These are phyloP conservation scores for Antennarius maculatus DNA, from an alignment of 2,797 vertebrate species.

Conservation along the genomic window DNA sequence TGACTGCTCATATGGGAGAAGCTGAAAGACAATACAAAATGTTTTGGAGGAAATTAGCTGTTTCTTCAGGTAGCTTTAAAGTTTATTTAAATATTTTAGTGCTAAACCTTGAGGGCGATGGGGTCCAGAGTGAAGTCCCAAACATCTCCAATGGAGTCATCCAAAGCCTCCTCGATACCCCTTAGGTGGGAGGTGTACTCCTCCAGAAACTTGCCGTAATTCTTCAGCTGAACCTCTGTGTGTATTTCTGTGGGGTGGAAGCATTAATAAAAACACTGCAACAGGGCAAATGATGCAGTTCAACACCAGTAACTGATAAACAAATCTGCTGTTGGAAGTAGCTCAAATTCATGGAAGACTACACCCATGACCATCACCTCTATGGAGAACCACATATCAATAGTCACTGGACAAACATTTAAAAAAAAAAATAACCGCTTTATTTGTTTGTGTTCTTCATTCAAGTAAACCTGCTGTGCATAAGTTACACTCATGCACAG, in stretches of 20 bases:
- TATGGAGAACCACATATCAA: no score
- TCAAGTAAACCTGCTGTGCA: no score
- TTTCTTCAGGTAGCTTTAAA: not conserved
- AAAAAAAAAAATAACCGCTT: no score
- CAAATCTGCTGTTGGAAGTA: no score
- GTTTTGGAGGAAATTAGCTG: constrained; percentile 21
- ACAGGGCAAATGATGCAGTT: no score
- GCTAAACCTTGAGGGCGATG: constrained; percentile 89
- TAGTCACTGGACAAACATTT: no score
- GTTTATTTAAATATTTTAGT: not conserved
- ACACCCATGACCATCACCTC: no score
- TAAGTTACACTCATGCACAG: no score
- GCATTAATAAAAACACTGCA: not conserved
- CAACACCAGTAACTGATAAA: no score
- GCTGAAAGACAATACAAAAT: constrained; percentile 74
- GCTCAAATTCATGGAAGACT: no score
- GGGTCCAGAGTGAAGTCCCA: constrained; percentile 99
- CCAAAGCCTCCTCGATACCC: constrained; percentile 94
- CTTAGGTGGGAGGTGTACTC: constrained; percentile 93
- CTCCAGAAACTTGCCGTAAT: constrained; percentile 93
- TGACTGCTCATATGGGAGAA: constrained; percentile 95
- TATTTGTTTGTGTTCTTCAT: no score
- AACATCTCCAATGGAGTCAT: constrained; percentile 95
- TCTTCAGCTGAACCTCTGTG: constrained; percentile 97
- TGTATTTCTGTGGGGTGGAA: constrained; percentile 88